phyloP scores from a whole-genome alignment of 2,888 invertebrate genomes.

The Neoitamus cyanurus region DNA sequence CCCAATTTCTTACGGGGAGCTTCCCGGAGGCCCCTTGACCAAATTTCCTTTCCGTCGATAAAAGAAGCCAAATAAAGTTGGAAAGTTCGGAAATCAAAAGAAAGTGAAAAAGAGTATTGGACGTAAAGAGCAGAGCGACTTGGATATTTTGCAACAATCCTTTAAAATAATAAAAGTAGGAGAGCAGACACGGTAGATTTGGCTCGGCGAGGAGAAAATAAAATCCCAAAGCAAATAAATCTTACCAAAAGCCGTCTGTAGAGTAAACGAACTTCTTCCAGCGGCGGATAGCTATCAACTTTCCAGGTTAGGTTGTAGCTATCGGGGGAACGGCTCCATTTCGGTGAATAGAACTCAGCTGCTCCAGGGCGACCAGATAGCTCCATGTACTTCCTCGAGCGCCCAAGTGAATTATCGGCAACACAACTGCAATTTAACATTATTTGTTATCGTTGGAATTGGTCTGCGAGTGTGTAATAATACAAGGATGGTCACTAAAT shows the following conservation, averaged over 20 bases:
- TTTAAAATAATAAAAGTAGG: conserved; percentile 22
- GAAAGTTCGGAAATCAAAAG: not conserved
- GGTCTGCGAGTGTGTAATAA: conserved; percentile 35
- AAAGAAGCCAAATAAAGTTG: not conserved
- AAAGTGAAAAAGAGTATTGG: not conserved
- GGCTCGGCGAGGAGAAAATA: not conserved
- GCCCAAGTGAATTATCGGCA: conserved; percentile 76
- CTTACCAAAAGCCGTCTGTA: conserved; percentile 76
- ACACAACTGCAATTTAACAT: conserved; percentile 70
- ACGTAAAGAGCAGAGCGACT: not conserved
- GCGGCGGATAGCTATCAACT: conserved; percentile 78
- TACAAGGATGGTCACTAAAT: conserved; percentile 34
- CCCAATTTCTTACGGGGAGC: not conserved
- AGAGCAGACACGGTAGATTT: conserved; percentile 1
- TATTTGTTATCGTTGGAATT: conserved; percentile 34
- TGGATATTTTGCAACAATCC: conserved; percentile 6
- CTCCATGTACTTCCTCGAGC: conserved; percentile 77
- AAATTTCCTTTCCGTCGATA: not conserved
- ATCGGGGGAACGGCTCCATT: conserved; percentile 71
- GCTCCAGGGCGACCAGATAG: conserved; percentile 78
- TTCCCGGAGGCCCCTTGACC: conserved; percentile 21
- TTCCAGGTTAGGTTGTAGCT: conserved; percentile 76
- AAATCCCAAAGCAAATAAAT: conserved; percentile 51
- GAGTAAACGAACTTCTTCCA: conserved; percentile 76
- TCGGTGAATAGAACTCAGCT: conserved; percentile 75